Evolutionary conservation across 2,797 vertebrate genomes (phyloP).

Genomic region (Chaunax sp.): DNA sequence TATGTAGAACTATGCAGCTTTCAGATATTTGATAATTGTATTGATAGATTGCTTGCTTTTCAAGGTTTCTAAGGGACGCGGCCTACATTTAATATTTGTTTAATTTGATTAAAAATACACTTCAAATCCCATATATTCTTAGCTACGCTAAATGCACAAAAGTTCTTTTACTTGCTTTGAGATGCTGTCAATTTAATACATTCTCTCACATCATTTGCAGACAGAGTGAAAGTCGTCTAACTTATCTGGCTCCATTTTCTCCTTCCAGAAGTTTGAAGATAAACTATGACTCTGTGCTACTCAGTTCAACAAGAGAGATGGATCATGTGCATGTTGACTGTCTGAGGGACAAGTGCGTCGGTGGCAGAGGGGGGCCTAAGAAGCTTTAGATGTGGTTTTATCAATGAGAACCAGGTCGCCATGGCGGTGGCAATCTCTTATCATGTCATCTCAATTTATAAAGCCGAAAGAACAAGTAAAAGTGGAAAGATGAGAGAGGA

Average conservation of each 20-base stretch:
- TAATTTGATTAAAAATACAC: slow-evolving; percentile 27
- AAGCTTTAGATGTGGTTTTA: slow-evolving; percentile 88
- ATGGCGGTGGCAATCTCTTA: slow-evolving; percentile 83
- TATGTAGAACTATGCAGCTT: slow-evolving; percentile 3
- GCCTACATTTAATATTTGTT: slow-evolving; percentile 9
- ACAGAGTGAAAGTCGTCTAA: slow-evolving; percentile 41
- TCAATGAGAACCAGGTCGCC: slow-evolving; percentile 84
- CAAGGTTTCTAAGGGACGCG: slow-evolving; percentile 1
- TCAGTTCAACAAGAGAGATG: slow-evolving; percentile 79
- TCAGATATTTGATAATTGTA: background rate
- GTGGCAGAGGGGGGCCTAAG: slow-evolving; percentile 75
- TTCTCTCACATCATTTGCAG: slow-evolving; percentile 35
- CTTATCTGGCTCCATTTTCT: slow-evolving; percentile 65
- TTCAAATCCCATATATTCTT: slow-evolving; percentile 3
- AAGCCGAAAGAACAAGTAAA: slow-evolving; percentile 78
- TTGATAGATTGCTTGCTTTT: background rate
- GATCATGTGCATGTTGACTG: slow-evolving; percentile 81
- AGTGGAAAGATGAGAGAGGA: slow-evolving; percentile 57
- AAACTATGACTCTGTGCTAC: slow-evolving; percentile 80
- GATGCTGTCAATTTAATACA: slow-evolving; percentile 27
- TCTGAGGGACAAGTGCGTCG: slow-evolving; percentile 80
- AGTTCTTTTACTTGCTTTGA: slow-evolving; percentile 29
- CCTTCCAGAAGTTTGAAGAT: slow-evolving; percentile 78
- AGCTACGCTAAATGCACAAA: background rate
- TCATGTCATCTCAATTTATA: slow-evolving; percentile 84